Evolutionary conservation across 2,888 invertebrate species (phyloP).

Genomic region (Philhelius pedissequus): DNA sequence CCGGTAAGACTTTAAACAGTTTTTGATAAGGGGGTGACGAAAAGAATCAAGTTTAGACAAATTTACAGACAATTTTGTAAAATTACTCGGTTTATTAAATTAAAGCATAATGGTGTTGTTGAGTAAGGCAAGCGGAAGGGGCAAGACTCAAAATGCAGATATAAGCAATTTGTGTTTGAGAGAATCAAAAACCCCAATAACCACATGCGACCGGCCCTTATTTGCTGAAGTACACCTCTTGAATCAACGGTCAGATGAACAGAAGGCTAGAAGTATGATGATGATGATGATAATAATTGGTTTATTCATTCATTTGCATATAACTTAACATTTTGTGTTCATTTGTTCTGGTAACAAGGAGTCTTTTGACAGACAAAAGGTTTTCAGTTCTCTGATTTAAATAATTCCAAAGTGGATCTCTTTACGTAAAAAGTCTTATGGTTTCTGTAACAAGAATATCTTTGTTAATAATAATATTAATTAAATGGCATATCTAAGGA

Average conservation of each 20-base stretch:
- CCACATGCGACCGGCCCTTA: background rate
- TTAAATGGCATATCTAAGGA: background rate
- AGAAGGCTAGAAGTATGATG: background rate
- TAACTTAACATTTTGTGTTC: slow-evolving; percentile 14
- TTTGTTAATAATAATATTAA: slow-evolving; percentile 19
- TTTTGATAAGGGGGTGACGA: no score
- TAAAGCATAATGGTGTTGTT: no score
- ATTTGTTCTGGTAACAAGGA: background rate
- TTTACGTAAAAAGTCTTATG: background rate
- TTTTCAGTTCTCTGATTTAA: background rate
- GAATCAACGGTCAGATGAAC: slow-evolving; percentile 15
- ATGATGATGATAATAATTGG: slow-evolving; percentile 21
- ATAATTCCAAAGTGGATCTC: background rate
- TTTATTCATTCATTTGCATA: slow-evolving; percentile 38
- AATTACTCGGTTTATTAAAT: no score
- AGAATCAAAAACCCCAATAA: background rate
- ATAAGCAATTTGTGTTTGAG: no score
- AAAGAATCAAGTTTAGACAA: no score
- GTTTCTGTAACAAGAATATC: background rate
- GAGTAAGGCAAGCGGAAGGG: no score
- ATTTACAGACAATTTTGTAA: no score
- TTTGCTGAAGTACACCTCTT: slow-evolving; percentile 11
- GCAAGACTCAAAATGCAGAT: background rate
- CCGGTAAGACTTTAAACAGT: no score
- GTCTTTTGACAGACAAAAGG: background rate